Conservation (phyloP, 1,140 invertebrate genomes). For the Drosophila sucinea region DNA sequence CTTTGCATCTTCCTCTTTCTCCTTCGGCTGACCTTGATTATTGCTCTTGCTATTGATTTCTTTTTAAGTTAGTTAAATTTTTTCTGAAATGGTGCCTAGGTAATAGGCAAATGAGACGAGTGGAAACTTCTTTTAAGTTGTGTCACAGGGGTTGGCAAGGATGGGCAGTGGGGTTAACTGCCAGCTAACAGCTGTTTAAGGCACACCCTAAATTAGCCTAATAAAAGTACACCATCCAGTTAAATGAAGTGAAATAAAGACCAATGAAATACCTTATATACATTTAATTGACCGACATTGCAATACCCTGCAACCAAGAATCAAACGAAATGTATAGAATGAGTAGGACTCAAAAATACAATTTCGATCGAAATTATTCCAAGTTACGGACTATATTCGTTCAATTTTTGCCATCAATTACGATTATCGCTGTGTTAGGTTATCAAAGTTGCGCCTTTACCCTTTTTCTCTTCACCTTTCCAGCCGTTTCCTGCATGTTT, state of each 20-base stretch:
- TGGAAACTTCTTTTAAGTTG: slow-evolving; percentile 8
- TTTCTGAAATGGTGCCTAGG: background rate
- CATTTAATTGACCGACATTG: background rate
- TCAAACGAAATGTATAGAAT: too few species aligned
- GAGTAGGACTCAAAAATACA: too few species aligned
- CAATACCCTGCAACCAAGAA: too few species aligned
- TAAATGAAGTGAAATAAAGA: background rate
- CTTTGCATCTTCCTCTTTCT: background rate
- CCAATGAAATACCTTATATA: too few species aligned
- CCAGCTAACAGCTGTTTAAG: background rate
- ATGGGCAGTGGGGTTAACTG: too few species aligned
- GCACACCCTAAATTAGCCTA: slow-evolving; percentile 34
- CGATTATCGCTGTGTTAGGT: too few species aligned
- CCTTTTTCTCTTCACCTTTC: too few species aligned
- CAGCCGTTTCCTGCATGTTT: too few species aligned
- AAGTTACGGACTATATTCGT: too few species aligned
- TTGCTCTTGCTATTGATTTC: slow-evolving; percentile 64
- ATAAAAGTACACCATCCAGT: slow-evolving; percentile 26
- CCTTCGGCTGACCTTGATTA: slow-evolving; percentile 51
- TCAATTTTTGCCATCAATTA: too few species aligned
- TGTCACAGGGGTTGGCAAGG: background rate
- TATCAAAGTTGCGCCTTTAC: too few species aligned
- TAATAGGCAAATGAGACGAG: slow-evolving; percentile 8
- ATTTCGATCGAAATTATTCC: too few species aligned
- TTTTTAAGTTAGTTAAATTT: slow-evolving; percentile 74